phyloP scores from a whole-genome alignment of 2,797 vertebrate species.

The Dicrostonyx torquatus region DNA sequence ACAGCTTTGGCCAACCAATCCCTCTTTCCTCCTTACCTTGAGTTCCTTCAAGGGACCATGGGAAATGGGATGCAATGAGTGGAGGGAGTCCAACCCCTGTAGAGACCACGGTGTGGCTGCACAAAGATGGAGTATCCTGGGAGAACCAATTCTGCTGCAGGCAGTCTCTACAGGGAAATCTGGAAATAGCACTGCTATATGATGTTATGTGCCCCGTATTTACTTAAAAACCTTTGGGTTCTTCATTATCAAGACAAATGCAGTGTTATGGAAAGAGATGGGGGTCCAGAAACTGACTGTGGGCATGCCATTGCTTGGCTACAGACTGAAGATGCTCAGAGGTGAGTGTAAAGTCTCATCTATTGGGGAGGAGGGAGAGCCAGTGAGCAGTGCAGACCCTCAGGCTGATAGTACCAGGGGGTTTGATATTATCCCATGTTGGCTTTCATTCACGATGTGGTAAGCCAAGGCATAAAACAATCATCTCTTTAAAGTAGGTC shows the following conservation, averaged over 20 bases:
- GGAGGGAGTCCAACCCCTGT: not conserved
- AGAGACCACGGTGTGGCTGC: not conserved
- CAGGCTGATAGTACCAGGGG: accelerated
- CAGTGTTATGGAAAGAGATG: not conserved
- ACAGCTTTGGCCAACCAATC: not conserved
- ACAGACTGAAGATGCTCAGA: not conserved
- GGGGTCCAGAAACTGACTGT: not conserved
- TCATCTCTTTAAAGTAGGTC: not conserved
- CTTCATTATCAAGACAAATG: not conserved
- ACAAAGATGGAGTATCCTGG: not conserved
- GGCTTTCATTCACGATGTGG: not conserved
- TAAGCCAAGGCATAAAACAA: not conserved
- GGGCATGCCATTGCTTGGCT: not conserved
- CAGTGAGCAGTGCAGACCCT: not conserved
- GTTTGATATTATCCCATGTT: not conserved
- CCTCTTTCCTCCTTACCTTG: not conserved
- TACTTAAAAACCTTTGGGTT: not conserved
- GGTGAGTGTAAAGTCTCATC: not conserved
- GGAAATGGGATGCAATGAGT: not conserved
- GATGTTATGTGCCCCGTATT: not conserved
- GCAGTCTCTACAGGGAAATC: not conserved
- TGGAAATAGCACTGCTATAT: not conserved
- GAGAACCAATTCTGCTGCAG: not conserved
- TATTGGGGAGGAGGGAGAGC: not conserved
- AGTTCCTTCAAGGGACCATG: not conserved